These are phyloP conservation scores for Thunnus thynnus DNA, from an alignment of 2,113 vertebrate genomes.

Conservation along the genomic window DNA sequence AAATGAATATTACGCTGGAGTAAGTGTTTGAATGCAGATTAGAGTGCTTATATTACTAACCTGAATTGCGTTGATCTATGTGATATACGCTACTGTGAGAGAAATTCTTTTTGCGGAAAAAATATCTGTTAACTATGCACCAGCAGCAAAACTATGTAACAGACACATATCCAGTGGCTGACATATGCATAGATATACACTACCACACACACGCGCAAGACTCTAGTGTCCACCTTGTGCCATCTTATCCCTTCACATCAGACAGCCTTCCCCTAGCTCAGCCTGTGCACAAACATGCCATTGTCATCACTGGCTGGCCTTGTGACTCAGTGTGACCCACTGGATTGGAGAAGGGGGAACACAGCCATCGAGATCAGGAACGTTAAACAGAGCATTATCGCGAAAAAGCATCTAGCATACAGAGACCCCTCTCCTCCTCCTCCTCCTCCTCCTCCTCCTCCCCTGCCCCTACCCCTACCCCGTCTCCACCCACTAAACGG, in stretches of 20 bases:
- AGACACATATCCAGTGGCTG: conserved; percentile 1
- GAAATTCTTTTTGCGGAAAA: not conserved
- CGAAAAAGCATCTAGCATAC: conserved; percentile 73
- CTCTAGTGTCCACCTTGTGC: conserved; percentile 67
- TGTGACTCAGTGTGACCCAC: conserved; percentile 83
- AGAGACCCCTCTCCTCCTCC: conserved; percentile 35
- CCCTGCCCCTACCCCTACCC: conserved; percentile 8
- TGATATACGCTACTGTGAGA: not conserved
- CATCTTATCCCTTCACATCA: conserved; percentile 73
- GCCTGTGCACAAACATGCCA: conserved; percentile 78
- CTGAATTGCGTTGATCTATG: conserved; percentile 14
- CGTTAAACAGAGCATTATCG: conserved; percentile 75
- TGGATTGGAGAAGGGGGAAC: conserved; percentile 68
- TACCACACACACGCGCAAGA: not conserved
- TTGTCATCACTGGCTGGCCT: conserved; percentile 80
- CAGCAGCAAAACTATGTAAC: not conserved
- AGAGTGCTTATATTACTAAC: not conserved
- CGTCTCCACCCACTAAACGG: conserved; percentile 61
- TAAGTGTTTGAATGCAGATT: conserved; percentile 29
- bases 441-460: not conserved
- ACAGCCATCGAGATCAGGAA: conserved; percentile 67
- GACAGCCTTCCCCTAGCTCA: conserved; percentile 55
- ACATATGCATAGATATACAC: not conserved
- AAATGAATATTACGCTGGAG: conserved; percentile 29
- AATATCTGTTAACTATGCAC: not conserved